Conservation (phyloP, 2,113 vertebrate species). For the Lucifuga dentata region DNA sequence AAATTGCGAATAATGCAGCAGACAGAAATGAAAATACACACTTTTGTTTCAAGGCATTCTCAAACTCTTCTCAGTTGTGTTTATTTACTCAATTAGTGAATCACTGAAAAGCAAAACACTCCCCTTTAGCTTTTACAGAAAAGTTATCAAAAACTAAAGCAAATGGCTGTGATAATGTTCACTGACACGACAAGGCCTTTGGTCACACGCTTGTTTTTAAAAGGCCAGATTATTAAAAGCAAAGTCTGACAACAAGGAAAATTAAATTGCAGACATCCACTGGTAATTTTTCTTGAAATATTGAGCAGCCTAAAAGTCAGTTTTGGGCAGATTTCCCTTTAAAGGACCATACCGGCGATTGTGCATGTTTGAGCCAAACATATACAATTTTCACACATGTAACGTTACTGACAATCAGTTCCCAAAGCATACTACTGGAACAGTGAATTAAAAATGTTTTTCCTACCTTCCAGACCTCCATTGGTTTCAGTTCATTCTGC, state of each 20-base stretch:
- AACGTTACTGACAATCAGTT: no score
- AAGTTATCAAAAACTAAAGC: constrained; percentile 32
- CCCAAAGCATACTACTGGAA: no score
- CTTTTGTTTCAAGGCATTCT: constrained; percentile 45
- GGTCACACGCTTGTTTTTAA: constrained; percentile 36
- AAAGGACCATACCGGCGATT: no score
- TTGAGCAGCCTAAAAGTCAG: constrained; percentile 4
- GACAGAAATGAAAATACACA: background rate
- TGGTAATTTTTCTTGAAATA: no score
- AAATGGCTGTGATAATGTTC: constrained; percentile 22
- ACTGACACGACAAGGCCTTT: constrained; percentile 25
- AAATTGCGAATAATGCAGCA: no score
- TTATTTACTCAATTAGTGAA: constrained; percentile 75
- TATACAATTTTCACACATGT: no score
- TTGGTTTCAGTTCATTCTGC: no score
- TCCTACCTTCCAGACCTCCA: no score
- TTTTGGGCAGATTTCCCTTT: constrained; percentile 10
- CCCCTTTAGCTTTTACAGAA: constrained; percentile 48
- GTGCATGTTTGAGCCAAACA: no score
- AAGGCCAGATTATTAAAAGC: constrained; percentile 5
- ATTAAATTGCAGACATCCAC: no score
- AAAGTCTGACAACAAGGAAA: constrained; percentile 16
- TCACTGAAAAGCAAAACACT: constrained; percentile 69
- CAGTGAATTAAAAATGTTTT: no score
- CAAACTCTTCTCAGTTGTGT: constrained; percentile 64